Conservation (phyloP, 2,113 vertebrate genomes). For the Pachypanchax playfairii region DNA sequence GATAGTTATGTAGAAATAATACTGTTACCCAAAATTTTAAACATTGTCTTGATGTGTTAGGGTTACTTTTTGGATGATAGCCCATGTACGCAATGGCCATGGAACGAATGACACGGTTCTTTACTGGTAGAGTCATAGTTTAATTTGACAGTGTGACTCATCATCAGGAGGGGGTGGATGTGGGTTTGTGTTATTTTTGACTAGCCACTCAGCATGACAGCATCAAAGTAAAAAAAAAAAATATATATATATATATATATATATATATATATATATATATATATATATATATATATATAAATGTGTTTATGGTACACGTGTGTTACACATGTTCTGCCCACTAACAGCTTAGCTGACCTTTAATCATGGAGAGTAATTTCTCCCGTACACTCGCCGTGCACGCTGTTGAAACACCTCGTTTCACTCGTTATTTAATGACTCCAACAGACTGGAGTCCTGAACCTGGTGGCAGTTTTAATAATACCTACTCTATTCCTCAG, state of each 20-base stretch:
- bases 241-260: too few species aligned
- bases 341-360: conserved; percentile 14
- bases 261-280: too few species aligned
- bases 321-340: background rate
- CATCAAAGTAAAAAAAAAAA: conserved; percentile 21
- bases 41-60: too few species aligned
- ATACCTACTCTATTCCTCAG: conserved; percentile 38
- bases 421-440: conserved; percentile 47
- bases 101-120: conserved; percentile 21
- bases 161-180: background rate
- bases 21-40: too few species aligned
- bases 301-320: background rate
- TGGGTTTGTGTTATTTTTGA: conserved; percentile 12
- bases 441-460: conserved; percentile 52
- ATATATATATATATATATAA: too few species aligned
- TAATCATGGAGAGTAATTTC: too few species aligned
- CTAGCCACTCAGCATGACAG: background rate
- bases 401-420: conserved; percentile 24
- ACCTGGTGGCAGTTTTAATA: conserved; percentile 56
- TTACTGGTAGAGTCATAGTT: too few species aligned
- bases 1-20: too few species aligned
- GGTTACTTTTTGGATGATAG: too few species aligned
- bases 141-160: conserved; percentile 37
- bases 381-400: conserved; percentile 54
- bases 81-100: background rate